A percentile compares a stretch with the other conserved stretches of the same genome.
These are phyloP conservation scores for Glyptemys insculpta DNA, from an alignment of 2,797 vertebrate species.

Conservation along the genomic window DNA sequence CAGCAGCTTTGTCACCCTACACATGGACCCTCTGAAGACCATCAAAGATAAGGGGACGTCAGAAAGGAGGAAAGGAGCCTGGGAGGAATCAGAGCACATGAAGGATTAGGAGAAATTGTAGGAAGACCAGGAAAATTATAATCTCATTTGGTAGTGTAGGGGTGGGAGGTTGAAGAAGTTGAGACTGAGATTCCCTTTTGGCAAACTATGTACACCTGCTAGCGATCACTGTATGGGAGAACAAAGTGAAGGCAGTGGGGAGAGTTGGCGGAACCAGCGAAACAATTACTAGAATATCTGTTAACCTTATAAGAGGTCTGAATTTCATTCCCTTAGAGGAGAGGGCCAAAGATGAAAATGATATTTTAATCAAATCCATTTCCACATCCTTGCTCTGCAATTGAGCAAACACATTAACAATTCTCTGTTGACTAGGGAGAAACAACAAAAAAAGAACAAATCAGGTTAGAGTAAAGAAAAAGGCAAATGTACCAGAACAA, in stretches of 20 bases:
- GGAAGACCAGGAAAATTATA: neutral
- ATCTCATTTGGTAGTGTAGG: neutral
- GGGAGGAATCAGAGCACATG: neutral
- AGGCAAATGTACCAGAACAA: conserved; percentile 41
- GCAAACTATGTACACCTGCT: neutral
- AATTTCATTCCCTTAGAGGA: conserved; percentile 69
- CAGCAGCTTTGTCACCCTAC: conserved; percentile 40
- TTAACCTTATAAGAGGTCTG: conserved; percentile 63
- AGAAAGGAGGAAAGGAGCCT: neutral
- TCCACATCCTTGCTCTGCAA: conserved; percentile 50
- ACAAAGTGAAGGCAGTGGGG: neutral
- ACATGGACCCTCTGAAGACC: neutral
- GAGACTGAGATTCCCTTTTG: neutral
- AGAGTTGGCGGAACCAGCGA: conserved; percentile 58
- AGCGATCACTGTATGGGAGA: neutral
- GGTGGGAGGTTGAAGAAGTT: neutral
- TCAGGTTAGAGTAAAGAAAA: conserved; percentile 31
- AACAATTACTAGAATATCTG: conserved; percentile 59
- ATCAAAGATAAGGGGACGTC: neutral
- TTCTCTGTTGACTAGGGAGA: conserved; percentile 68
- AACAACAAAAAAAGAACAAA: conserved; percentile 53
- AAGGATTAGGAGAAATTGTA: neutral
- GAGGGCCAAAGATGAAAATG: neutral
- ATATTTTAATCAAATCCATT: conserved; percentile 56
- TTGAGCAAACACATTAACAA: conserved; percentile 61